phyloP scores from a whole-genome alignment of 2,888 invertebrate species.

The Epinotia bilunana region DNA sequence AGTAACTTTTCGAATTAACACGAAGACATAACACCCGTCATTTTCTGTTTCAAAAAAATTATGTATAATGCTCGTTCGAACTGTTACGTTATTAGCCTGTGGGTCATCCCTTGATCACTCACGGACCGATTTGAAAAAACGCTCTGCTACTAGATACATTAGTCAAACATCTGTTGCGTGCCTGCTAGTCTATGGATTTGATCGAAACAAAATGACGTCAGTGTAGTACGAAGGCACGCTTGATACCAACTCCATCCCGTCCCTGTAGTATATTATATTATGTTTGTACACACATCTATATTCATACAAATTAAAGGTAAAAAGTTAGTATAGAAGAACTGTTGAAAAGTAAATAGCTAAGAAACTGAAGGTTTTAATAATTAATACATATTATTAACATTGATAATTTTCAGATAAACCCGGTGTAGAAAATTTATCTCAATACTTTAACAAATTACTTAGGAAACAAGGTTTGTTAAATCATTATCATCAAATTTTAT shows the following conservation, averaged over 20 bases:
- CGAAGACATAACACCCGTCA: too few species aligned
- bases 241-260: too few species aligned
- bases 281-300: too few species aligned
- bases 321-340: neutral
- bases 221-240: too few species aligned
- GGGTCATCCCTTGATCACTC: too few species aligned
- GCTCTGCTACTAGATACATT: neutral
- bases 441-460: constrained; percentile 64
- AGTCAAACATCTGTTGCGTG: neutral
- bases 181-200: neutral
- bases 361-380: neutral
- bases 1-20: too few species aligned
- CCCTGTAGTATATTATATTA: too few species aligned
- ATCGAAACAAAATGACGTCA: too few species aligned
- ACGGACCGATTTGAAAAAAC: too few species aligned
- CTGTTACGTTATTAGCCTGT: too few species aligned
- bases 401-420: constrained; percentile 41
- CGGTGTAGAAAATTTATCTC: constrained; percentile 57
- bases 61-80: too few species aligned
- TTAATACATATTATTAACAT: neutral
- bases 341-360: neutral
- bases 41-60: too few species aligned
- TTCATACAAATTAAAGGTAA: neutral
- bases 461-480: constrained; percentile 30
- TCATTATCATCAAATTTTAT: neutral